phyloP scores from a whole-genome alignment of 2,888 invertebrate genomes.

The Synanthedon andrenaeformis region DNA sequence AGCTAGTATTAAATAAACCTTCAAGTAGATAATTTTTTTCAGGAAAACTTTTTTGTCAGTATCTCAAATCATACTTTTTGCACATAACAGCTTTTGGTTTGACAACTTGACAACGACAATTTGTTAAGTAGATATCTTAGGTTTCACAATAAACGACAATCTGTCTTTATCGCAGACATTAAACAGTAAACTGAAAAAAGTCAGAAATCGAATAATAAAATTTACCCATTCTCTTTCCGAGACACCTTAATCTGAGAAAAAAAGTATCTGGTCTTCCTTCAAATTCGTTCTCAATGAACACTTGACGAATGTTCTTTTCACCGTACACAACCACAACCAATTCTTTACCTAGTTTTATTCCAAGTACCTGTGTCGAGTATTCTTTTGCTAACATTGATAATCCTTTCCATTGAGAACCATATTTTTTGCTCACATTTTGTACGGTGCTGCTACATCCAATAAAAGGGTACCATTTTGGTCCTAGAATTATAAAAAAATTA shows the following conservation, averaged over 20 bases:
- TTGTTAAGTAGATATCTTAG: no score
- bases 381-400: constrained; percentile 66
- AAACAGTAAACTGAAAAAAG: no score
- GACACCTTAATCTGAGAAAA: constrained; percentile 74
- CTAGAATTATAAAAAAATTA: constrained; percentile 22
- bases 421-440: constrained; percentile 23
- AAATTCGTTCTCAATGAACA: constrained; percentile 73
- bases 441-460: constrained; percentile 39
- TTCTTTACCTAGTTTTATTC: constrained; percentile 74
- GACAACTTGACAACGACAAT: no score
- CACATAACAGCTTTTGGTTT: no score
- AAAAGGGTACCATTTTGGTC: constrained; percentile 55
- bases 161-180: no score
- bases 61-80: no score
- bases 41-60: no score
- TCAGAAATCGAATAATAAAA: neutral
- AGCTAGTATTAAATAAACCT: no score
- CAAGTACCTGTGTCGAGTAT: constrained; percentile 74
- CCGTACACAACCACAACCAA: constrained; percentile 73
- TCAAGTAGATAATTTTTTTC: no score
- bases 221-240: constrained; percentile 75
- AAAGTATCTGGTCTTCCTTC: constrained; percentile 80
- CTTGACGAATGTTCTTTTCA: constrained; percentile 71
- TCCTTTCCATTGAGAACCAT: constrained; percentile 69
- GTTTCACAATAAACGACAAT: no score